These are phyloP conservation scores for Verasper variegatus DNA, from an alignment of 2,113 vertebrate species.

Conservation along the genomic window DNA sequence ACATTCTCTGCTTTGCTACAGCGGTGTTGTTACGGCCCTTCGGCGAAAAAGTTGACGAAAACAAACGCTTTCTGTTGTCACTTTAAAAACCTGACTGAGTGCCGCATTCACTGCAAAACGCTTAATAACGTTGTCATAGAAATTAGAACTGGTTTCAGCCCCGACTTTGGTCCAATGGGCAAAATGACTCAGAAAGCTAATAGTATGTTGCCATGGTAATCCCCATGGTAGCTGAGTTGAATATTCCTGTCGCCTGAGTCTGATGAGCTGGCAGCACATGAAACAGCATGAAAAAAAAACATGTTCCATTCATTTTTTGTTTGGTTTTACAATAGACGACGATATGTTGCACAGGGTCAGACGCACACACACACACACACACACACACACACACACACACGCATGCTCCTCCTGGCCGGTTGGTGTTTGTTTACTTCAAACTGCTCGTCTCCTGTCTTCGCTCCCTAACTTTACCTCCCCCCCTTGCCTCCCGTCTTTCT, in stretches of 20 bases:
- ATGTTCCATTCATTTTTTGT: neutral
- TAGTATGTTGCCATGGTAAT: conserved; percentile 53
- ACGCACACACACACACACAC: neutral
- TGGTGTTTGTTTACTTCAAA: conserved; percentile 31
- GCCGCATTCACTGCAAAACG: conserved; percentile 1
- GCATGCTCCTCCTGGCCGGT: conserved; percentile 3
- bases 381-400: neutral
- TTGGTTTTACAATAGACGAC: neutral
- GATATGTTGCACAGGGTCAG: neutral
- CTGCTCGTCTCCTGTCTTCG: conserved; percentile 1
- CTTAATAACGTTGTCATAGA: conserved; percentile 26
- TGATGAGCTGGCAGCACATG: conserved; percentile 25
- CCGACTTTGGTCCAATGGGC: conserved; percentile 16
- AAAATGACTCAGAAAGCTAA: conserved; percentile 49
- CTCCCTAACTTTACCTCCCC: conserved; percentile 28
- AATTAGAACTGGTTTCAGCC: conserved; percentile 9
- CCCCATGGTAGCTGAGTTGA: conserved; percentile 32
- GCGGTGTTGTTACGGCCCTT: conserved; percentile 10
- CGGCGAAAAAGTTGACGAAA: conserved; percentile 14
- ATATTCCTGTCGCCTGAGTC: conserved; percentile 23
- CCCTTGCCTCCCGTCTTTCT: conserved; percentile 6
- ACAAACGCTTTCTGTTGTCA: neutral
- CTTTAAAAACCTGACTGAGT: neutral
- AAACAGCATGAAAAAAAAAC: neutral
- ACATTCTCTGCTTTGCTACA: conserved; percentile 26